A percentile compares a stretch with the other conserved stretches of the same genome.
These are phyloP conservation scores for Hoplostethus mediterraneus DNA, from an alignment of 2,797 vertebrate species.

Conservation along the genomic window DNA sequence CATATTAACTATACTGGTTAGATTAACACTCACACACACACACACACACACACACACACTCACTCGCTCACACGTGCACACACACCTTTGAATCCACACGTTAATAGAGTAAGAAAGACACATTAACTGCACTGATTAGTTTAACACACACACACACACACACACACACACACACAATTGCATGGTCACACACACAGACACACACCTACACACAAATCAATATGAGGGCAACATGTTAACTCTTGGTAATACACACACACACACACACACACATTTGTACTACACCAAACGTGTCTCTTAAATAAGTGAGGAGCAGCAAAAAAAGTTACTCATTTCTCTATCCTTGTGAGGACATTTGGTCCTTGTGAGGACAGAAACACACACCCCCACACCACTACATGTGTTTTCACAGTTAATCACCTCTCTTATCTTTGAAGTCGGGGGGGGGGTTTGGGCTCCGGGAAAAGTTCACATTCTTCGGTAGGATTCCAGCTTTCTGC, in stretches of 20 bases:
- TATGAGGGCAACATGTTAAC: too few species aligned
- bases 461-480: too few species aligned
- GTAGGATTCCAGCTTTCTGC: too few species aligned
- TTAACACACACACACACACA: conserved; percentile 64
- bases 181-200: neutral
- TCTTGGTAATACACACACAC: neutral
- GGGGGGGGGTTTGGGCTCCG: too few species aligned
- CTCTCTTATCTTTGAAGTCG: too few species aligned
- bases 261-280: neutral
- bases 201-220: neutral
- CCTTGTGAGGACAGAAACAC: too few species aligned
- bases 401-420: too few species aligned
- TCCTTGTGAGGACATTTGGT: too few species aligned
- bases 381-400: too few species aligned
- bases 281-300: too few species aligned
- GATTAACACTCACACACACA: conserved; percentile 66
- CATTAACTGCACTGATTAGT: conserved; percentile 76
- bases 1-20: conserved; percentile 77
- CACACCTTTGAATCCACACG: neutral
- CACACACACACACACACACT: conserved; percentile 6
- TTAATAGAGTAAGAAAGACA: conserved; percentile 80
- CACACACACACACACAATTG: conserved; percentile 10
- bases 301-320: too few species aligned
- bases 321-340: too few species aligned
- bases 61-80: conserved; percentile 11